phyloP scores from a whole-genome alignment of 2,888 invertebrate genomes.

The Zaprionus obscuricornis region DNA sequence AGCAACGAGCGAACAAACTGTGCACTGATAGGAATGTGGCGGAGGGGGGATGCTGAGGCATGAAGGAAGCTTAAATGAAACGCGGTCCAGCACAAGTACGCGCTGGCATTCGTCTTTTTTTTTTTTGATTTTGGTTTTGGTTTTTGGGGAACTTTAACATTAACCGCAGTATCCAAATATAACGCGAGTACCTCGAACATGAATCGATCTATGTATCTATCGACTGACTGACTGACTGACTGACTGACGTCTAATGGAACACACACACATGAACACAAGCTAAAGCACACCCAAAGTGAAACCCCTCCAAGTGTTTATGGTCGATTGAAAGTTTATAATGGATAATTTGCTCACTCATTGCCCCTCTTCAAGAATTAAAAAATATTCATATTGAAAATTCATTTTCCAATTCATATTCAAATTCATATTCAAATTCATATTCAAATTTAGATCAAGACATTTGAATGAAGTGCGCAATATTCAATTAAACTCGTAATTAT shows the following conservation, averaged over 20 bases:
- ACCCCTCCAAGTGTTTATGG: conserved; percentile 76
- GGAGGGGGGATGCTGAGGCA: not conserved
- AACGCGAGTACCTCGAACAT: conserved; percentile 45
- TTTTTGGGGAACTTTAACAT: conserved; percentile 50
- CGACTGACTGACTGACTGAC: conserved; percentile 11
- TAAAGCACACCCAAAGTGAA: not conserved
- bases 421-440: conserved; percentile 31
- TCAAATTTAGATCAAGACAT: conserved; percentile 30
- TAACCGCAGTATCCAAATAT: conserved; percentile 63
- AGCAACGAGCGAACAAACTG: too few relatives aligned
- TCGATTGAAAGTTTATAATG: conserved; percentile 80
- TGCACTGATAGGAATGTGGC: conserved; percentile 13
- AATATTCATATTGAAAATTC: not conserved
- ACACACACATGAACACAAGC: not conserved
- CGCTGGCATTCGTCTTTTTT: too few relatives aligned
- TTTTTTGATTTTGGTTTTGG: conserved; percentile 50
- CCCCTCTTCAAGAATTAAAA: conserved; percentile 15
- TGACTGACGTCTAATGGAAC: conserved; percentile 22
- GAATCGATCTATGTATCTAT: conserved; percentile 55
- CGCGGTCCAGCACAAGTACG: conserved; percentile 42
- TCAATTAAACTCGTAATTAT: conserved; percentile 79
- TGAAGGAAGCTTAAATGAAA: not conserved
- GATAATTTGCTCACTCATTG: conserved; percentile 58
- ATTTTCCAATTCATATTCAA: conserved; percentile 11
- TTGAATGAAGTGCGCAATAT: conserved; percentile 80